A percentile compares a stretch with the other conserved stretches of the same genome.
phyloP scores from a whole-genome alignment of 2,888 invertebrate genomes.

The Drosophila kanekoi region DNA sequence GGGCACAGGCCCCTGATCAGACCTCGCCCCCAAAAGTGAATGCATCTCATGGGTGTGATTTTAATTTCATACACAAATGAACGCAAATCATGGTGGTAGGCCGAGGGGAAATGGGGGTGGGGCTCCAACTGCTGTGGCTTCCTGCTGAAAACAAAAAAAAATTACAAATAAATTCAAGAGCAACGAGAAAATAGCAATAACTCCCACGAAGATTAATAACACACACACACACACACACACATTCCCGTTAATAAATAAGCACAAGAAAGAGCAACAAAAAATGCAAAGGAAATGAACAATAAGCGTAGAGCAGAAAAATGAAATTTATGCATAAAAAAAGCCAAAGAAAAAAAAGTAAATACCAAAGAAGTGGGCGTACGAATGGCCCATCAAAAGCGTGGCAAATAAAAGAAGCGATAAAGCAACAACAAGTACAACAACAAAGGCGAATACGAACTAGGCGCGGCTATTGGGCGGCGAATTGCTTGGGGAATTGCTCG shows the following conservation, averaged over 20 bases:
- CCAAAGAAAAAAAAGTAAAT: constrained; percentile 14
- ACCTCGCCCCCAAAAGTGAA: constrained; percentile 15
- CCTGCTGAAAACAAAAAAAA: constrained; percentile 36
- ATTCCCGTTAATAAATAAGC: constrained; percentile 65
- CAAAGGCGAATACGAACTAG: constrained; percentile 24
- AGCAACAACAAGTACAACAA: constrained; percentile 26
- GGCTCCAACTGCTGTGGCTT: constrained; percentile 29
- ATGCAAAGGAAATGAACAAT: constrained; percentile 70
- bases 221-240: constrained; percentile 27
- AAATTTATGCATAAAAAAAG: constrained; percentile 73
- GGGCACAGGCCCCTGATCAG: neutral
- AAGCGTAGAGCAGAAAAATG: constrained; percentile 65
- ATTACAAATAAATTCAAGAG: constrained; percentile 48
- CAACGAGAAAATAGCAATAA: constrained; percentile 71
- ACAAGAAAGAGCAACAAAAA: constrained; percentile 36
- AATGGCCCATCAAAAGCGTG: constrained; percentile 71
- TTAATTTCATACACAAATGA: constrained; percentile 85
- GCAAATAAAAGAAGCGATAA: constrained; percentile 55
- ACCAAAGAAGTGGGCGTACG: constrained; percentile 38
- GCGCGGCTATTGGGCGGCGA: constrained; percentile 15
- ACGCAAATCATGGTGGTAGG: constrained; percentile 69
- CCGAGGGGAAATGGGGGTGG: constrained; percentile 2
- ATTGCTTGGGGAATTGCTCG: constrained; percentile 6
- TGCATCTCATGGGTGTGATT: constrained; percentile 85
- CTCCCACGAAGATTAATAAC: constrained; percentile 84